These are phyloP conservation scores for Troilus luridus DNA, from an alignment of 2,888 invertebrate genomes.

Conservation along the genomic window DNA sequence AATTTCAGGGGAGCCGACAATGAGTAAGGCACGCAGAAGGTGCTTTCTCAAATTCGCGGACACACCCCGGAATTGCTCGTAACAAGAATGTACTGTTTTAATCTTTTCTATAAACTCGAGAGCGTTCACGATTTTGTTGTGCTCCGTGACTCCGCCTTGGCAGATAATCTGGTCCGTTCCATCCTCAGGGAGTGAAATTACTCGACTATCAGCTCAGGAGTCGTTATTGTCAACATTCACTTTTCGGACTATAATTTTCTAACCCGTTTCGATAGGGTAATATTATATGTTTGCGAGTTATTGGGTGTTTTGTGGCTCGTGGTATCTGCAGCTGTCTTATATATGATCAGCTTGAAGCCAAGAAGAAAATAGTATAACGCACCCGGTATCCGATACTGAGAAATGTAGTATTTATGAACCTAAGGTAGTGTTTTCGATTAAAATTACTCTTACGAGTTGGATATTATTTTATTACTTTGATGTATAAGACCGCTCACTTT, in stretches of 20 bases:
- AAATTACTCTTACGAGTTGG: neutral
- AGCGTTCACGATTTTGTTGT: slow-evolving; percentile 11
- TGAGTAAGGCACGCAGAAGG: neutral
- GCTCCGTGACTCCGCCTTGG: neutral
- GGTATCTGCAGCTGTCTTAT: neutral
- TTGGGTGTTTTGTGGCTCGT: neutral
- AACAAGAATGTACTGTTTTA: neutral
- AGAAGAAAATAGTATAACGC: neutral
- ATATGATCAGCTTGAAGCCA: neutral
- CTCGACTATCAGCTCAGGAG: slow-evolving; percentile 2
- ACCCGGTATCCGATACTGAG: neutral
- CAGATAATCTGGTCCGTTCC: slow-evolving; percentile 30
- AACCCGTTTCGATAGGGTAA: neutral
- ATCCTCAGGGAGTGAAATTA: slow-evolving; percentile 39
- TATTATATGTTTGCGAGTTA: neutral
- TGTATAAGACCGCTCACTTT: neutral
- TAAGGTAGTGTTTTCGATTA: neutral
- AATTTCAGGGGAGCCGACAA: neutral
- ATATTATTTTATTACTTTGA: neutral
- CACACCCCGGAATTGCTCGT: neutral
- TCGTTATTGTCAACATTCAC: slow-evolving; percentile 45
- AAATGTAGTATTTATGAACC: neutral
- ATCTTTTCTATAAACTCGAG: slow-evolving; percentile 10
- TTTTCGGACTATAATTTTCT: slow-evolving; percentile 30
- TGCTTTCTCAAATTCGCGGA: neutral